Evolutionary conservation across 2,888 invertebrate species (phyloP), one percentile per base, ranked within the genome.

Genomic region (Branchellion lobata): DNA sequence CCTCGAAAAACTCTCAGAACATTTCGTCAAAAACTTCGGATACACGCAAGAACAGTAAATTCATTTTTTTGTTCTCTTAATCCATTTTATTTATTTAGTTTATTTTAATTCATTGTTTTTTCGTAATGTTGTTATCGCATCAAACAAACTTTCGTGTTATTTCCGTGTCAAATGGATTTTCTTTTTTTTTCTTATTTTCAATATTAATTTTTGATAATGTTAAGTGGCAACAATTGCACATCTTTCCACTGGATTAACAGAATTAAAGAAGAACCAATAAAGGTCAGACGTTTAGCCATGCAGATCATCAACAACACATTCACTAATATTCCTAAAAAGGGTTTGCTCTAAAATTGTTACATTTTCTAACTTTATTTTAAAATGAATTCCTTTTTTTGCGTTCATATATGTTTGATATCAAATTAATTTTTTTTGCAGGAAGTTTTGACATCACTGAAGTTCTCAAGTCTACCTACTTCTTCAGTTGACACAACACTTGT

Each of bases 1-100:
- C 84, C 90, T 99, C 74, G 92, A 95, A 85, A 90, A 95, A 85
- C 89, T 97, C 78, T 94, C 96, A 0, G 84, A 91, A 29, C 93
- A 92, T 87, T 90, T 97, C 79, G 85, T 90, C n/a, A 79, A 84
- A 0, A 83, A 82, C 31, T 85, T 83, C 78, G 80, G 82, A 8
- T 79, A 53, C 77, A 31, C 76, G 0, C 71, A 80, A 14, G 71
- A 74, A 47, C 65, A 72, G 53, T 31, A 34, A 40, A 53, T 80
- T 11, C 11, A 8, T 24, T 68, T 27, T 8, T 33, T 68, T 29
- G 34, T 24, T n/a, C 74, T 18, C 8, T 47, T 47, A 14, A 47
- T 18, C 18, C 47, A 18, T n/a, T n/a, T n/a, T 11, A n/a, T n/a
- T n/a, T 33, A 36, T 33, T 33, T 33, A 18, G 21, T 51, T 51